Conservation (phyloP, 2,888 invertebrate species). For the Zootermopsis nevadensis region DNA sequence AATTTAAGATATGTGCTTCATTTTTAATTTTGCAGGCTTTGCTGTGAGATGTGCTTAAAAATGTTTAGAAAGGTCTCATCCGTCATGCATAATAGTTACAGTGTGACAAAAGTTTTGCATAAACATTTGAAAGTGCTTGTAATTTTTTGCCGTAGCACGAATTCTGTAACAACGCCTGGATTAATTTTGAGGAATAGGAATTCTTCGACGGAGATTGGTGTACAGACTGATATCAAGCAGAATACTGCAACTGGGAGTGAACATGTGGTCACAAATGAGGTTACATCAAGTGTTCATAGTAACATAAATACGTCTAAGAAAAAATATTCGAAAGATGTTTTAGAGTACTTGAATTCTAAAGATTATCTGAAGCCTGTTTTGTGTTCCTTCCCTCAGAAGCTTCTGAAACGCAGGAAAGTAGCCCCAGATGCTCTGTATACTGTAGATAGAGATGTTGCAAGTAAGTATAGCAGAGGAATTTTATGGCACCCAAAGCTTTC, state of each 20-base stretch:
- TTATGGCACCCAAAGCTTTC: neutral
- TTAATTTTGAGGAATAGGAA: neutral
- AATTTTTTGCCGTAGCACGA: neutral
- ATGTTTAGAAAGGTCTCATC: neutral
- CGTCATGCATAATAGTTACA: neutral
- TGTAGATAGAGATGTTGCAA: constrained; percentile 41
- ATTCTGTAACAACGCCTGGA: no score
- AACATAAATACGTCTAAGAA: neutral
- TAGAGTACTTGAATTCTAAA: constrained; percentile 19
- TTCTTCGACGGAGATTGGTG: neutral
- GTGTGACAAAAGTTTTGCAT: neutral
- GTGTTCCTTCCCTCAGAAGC: constrained; percentile 25
- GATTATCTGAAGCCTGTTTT: neutral
- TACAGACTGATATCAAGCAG: neutral
- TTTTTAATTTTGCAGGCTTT: no score
- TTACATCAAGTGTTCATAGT: neutral
- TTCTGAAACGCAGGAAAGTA: constrained; percentile 32
- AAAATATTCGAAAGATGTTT: neutral
- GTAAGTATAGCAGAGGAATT: constrained; percentile 30
- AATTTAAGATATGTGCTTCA: no score
- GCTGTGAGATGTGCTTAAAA: neutral
- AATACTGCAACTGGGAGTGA: neutral
- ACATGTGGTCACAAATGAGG: neutral
- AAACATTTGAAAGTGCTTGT: neutral
- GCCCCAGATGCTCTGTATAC: constrained; percentile 40